Base-by-base conservation (phyloP, 2,113 vertebrate species). In the Prochilodus magdalenae region DNA sequence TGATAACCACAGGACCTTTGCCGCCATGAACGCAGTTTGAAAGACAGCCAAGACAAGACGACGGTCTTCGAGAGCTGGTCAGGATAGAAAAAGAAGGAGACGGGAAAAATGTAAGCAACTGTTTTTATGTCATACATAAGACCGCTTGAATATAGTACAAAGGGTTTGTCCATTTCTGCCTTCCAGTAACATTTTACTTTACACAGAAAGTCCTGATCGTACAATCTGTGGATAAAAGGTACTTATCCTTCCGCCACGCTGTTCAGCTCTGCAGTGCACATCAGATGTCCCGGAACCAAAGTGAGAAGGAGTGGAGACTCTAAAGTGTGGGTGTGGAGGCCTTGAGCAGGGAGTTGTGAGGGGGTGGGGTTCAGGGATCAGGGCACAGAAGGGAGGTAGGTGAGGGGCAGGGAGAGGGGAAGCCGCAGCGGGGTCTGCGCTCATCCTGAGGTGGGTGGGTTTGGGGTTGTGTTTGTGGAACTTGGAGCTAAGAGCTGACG, bases 51-150 rank as follows among this genome's bases (percentile, higher is more conserved):
- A 20, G 70, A 60, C n/a, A 30, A n/a, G n/a, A 6, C 24, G 1
- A 12, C 53, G 6, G 24, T 40, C 27, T 60, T 44, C 29, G 27
- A 20, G 36, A 29, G 30, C 36, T 71, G 12, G 18, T 59, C 30
- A 67, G 18, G 22, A 77, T 51, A 80, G 70, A 86, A 75, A 75
- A 85, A 86, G 67, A 57, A 90, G 94, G 94, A 88, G 95, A 93
- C 95, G 94, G 95, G 93, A 92, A 96, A 94, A 96, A 96, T 96
- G 96, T 95, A 95, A 95, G 95, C 94, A 96, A 96, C 94, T 96
- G 95, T 95, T 96, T 96, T 96, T 95, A 96, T 96, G 96, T 97
- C 95, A 96, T 96, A 97, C 96, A 96, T 96, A 95, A 96, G 96
- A 96, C 95, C 95, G 95, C 95, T 96, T 96, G 95, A 96, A 95